Conservation (phyloP, 1,140 invertebrate genomes). For the Mercenaria mercenaria region DNA sequence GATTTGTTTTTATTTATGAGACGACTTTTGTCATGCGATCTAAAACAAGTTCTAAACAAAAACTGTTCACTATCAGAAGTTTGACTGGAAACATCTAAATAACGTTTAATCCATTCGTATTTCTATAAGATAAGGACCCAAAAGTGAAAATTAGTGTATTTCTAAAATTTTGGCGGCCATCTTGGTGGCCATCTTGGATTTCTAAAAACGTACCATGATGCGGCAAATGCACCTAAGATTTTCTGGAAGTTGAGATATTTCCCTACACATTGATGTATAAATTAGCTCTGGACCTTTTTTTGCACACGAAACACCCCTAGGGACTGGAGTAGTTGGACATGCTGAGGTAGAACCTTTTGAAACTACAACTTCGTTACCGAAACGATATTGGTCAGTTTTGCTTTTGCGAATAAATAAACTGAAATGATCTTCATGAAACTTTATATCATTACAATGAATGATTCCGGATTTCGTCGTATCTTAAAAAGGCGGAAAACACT, state of each 20-base stretch:
- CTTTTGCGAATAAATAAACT: constrained; percentile 54
- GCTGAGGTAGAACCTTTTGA: constrained; percentile 59
- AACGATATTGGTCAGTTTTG: constrained; percentile 71
- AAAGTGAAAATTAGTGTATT: too few species aligned
- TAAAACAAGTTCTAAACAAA: constrained; percentile 66
- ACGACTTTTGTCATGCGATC: constrained; percentile 32
- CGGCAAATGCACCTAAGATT: too few species aligned
- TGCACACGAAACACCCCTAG: too few species aligned
- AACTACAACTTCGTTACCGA: constrained; percentile 64
- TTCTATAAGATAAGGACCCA: too few species aligned
- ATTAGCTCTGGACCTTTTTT: too few species aligned
- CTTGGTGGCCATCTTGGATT: too few species aligned
- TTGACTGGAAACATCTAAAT: constrained; percentile 30
- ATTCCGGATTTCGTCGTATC: constrained; percentile 66
- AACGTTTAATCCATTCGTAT: constrained; percentile 63
- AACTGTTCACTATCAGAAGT: constrained; percentile 11
- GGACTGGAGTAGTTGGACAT: too few species aligned
- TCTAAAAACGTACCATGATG: too few species aligned
- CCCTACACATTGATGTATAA: too few species aligned
- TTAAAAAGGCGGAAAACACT: constrained; percentile 51
- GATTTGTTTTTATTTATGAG: constrained; percentile 64
- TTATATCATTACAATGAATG: constrained; percentile 58
- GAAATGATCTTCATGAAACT: constrained; percentile 56
- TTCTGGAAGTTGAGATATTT: too few species aligned
- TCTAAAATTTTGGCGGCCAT: too few species aligned